Conservation (phyloP, 2,797 vertebrate species). For the Gobio occitaniae region DNA sequence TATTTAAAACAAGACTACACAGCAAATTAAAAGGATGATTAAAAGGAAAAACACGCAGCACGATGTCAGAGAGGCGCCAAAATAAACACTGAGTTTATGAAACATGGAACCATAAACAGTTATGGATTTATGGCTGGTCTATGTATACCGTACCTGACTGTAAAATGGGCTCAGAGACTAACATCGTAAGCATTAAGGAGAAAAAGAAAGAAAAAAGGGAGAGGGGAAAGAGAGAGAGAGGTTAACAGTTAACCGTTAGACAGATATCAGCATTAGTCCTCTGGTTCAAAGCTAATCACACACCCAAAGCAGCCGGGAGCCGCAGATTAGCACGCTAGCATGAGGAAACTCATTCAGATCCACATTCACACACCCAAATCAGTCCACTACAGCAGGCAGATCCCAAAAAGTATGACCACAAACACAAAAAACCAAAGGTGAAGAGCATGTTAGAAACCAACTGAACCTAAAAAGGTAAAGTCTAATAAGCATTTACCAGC, state of each 20-base stretch:
- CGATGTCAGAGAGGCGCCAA: neutral
- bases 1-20: constrained; percentile 15
- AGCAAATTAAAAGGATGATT: neutral
- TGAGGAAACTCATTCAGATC: constrained; percentile 19
- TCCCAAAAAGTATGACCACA: neutral
- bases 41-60: neutral
- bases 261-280: constrained; percentile 71
- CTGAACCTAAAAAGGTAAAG: neutral
- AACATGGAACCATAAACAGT: constrained; percentile 44
- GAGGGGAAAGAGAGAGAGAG: constrained; percentile 65
- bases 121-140: constrained; percentile 49
- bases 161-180: constrained; percentile 98
- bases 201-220: constrained; percentile 60
- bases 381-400: neutral
- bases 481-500: neutral
- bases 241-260: constrained; percentile 70
- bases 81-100: constrained; percentile 50
- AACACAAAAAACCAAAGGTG: neutral
- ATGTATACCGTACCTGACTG: constrained; percentile 98
- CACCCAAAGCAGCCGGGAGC: constrained; percentile 31
- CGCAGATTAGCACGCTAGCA: constrained; percentile 45
- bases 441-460: neutral
- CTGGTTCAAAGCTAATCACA: constrained; percentile 65
- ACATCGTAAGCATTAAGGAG: constrained; percentile 77
- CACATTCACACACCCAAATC: neutral